Percentiles rank a stretch among this genome's conserved stretches.
These are phyloP conservation scores for Anorthoa munda DNA, from an alignment of 2,888 invertebrate species.

Conservation along the genomic window DNA sequence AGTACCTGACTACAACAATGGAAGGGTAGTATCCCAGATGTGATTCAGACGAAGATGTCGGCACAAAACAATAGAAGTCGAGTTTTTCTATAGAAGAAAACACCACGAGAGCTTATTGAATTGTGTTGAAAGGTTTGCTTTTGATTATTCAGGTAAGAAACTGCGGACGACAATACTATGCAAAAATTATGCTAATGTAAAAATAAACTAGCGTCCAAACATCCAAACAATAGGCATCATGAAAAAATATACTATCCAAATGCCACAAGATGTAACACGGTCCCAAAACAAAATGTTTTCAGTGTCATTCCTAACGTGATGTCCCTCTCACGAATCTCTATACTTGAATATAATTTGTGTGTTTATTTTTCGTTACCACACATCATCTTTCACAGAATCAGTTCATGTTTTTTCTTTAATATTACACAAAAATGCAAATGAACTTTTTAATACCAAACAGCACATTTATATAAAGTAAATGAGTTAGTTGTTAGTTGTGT, in stretches of 20 bases:
- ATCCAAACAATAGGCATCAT: background rate
- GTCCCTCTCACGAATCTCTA: too few species aligned
- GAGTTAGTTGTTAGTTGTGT: too few species aligned
- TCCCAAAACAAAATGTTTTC: background rate
- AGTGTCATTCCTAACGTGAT: too few species aligned
- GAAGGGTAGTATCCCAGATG: slow-evolving; percentile 45
- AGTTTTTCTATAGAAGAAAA: slow-evolving; percentile 44
- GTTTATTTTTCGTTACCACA: too few species aligned
- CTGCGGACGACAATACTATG: background rate
- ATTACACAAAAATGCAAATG: background rate
- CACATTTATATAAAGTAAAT: too few species aligned
- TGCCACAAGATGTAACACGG: background rate
- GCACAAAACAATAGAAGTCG: slow-evolving; percentile 30
- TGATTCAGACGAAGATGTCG: slow-evolving; percentile 28
- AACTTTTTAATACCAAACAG: too few species aligned
- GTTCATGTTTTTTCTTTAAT: background rate
- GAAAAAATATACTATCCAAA: background rate
- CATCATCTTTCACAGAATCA: background rate
- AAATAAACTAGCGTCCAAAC: background rate
- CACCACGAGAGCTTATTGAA: slow-evolving; percentile 41
- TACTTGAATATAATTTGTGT: background rate
- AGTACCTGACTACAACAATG: slow-evolving; percentile 56
- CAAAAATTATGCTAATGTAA: background rate
- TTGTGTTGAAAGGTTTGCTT: background rate
- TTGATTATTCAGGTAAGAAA: background rate